A percentile compares a stretch with the other conserved stretches of the same genome.
Conservation (phyloP, 2,113 vertebrate species). For the Dissostichus mawsoni region DNA sequence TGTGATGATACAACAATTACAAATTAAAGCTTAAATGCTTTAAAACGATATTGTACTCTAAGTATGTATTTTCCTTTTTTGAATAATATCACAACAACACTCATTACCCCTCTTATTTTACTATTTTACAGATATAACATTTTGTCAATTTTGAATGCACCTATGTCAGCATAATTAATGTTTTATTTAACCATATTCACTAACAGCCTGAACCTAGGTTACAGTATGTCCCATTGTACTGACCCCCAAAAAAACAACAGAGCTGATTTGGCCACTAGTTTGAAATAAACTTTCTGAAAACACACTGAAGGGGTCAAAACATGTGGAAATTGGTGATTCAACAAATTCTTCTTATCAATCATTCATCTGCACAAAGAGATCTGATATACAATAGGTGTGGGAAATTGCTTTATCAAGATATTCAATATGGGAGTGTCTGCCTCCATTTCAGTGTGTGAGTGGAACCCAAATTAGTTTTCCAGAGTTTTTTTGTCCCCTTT, state of each 20-base stretch:
- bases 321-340: not conserved
- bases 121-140: not conserved
- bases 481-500: conserved; percentile 36
- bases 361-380: conserved; percentile 1
- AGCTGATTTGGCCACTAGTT: not conserved
- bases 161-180: too few species aligned
- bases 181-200: not conserved
- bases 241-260: not conserved
- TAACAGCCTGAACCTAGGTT: not conserved
- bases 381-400: conserved; percentile 19
- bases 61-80: not conserved
- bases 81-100: too few species aligned
- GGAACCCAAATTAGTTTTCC: conserved; percentile 46
- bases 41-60: not conserved
- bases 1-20: too few species aligned
- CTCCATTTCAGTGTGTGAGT: conserved; percentile 40
- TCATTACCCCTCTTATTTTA: too few species aligned
- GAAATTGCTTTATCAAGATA: conserved; percentile 31
- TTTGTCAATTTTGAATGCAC: not conserved
- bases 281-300: not conserved
- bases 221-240: not conserved
- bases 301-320: not conserved
- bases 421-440: conserved; percentile 15
- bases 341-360: conserved; percentile 2
- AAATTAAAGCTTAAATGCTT: too few species aligned